Percentiles rank a stretch among this genome's conserved stretches.
Evolutionary conservation across 2,888 invertebrate species (phyloP).

Genomic region (Amphipyra berbera): DNA sequence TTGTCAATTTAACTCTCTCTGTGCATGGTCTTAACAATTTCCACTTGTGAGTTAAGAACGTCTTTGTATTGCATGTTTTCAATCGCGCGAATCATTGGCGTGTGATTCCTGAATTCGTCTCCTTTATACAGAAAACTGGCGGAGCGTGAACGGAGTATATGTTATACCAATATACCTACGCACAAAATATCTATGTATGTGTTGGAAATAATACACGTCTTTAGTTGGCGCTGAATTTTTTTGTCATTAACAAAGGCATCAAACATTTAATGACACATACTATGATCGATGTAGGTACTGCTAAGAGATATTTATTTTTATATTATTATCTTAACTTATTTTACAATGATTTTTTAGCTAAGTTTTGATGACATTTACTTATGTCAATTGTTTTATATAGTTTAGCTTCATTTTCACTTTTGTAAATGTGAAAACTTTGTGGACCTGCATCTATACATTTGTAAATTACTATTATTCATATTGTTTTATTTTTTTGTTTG

Average conservation of each 20-base stretch:
- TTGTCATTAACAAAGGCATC: neutral
- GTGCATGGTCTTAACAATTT: conserved; percentile 39
- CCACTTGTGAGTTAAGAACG: conserved; percentile 20
- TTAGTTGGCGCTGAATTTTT: neutral
- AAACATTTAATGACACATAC: no score
- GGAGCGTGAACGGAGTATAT: conserved; percentile 29
- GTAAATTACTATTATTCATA: no score
- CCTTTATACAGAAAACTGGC: conserved; percentile 14
- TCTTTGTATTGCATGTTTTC: conserved; percentile 51
- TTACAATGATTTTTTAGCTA: no score
- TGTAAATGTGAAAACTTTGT: no score
- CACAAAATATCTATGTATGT: neutral
- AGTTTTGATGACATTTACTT: no score
- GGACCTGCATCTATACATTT: no score
- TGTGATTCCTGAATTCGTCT: conserved; percentile 53
- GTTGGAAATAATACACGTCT: conserved; percentile 2
- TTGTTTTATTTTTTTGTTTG: no score
- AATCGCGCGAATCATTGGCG: conserved; percentile 47
- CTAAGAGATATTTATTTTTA: no score
- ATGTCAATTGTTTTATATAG: no score
- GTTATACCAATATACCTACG: neutral
- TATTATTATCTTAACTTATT: no score
- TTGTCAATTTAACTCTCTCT: conserved; percentile 24
- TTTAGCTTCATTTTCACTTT: no score
- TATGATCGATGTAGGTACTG: no score